Evolutionary conservation across 1,140 invertebrate genomes (phyloP).

Genomic region (Muscidifurax raptorellus): DNA sequence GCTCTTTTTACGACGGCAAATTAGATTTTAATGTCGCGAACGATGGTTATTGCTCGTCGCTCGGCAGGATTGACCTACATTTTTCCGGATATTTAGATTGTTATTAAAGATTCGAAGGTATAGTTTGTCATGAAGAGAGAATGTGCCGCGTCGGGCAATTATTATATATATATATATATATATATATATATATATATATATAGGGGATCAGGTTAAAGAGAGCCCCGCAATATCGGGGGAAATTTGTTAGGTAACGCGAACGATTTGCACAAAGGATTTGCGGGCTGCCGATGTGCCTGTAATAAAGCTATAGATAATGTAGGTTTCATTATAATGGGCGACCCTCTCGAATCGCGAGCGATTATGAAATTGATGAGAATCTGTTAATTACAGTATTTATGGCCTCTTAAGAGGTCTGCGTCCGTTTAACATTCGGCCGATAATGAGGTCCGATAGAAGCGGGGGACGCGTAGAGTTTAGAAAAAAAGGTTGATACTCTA

Average conservation of each 20-base stretch:
- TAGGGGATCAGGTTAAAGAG: too few relatives aligned
- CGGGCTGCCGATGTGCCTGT: neutral
- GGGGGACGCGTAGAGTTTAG: neutral
- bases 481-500: conserved; percentile 9
- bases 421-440: conserved; percentile 21
- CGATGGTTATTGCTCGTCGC: neutral
- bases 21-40: neutral
- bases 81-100: neutral
- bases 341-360: conserved; percentile 2
- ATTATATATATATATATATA: too few relatives aligned
- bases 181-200: too few relatives aligned
- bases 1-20: neutral
- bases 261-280: conserved; percentile 36
- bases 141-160: too few relatives aligned
- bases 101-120: neutral
- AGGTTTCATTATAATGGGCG: conserved; percentile 39
- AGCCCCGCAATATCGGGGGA: neutral
- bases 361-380: conserved; percentile 50
- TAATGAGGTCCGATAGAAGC: conserved; percentile 32
- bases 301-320: conserved; percentile 41
- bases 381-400: conserved; percentile 50
- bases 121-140: too few relatives aligned
- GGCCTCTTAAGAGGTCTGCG: neutral
- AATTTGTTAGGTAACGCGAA: conserved; percentile 36
- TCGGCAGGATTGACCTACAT: neutral